Evolutionary conservation across 2,113 vertebrate genomes (phyloP).

Genomic region (Anolis sagrei): DNA sequence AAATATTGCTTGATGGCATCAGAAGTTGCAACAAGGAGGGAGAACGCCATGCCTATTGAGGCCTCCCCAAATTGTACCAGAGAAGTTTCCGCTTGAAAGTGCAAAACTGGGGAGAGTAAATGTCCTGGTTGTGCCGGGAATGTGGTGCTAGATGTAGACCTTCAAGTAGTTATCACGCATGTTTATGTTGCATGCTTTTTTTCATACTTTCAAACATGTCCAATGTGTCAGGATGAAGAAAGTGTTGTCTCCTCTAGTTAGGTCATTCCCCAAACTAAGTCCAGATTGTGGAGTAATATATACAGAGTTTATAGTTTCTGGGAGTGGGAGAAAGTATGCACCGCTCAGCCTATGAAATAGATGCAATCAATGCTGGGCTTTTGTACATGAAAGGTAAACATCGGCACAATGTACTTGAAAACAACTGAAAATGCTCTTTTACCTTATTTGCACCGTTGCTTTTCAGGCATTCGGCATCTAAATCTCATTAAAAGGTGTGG

Average conservation of each 20-base stretch:
- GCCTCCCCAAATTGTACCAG: no score
- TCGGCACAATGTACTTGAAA: not conserved
- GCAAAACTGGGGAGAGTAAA: no score
- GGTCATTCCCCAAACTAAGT: not conserved
- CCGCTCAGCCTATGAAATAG: not conserved
- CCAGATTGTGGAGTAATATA: not conserved
- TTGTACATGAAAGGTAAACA: not conserved
- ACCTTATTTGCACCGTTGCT: not conserved
- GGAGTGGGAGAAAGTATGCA: not conserved
- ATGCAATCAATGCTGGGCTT: not conserved
- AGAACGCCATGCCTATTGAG: no score
- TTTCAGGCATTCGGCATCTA: not conserved
- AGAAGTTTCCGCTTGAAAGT: no score
- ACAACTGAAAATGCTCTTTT: not conserved
- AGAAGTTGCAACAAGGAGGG: no score
- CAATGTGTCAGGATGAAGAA: not conserved
- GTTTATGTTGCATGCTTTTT: no score
- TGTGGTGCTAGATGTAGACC: no score
- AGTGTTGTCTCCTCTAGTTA: not conserved
- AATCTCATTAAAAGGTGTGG: slow-evolving; percentile 24
- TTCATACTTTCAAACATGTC: no score
- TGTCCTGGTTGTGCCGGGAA: no score
- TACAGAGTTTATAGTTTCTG: not conserved
- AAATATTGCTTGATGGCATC: no score
- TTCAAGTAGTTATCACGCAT: no score